phyloP scores from a whole-genome alignment of 2,797 vertebrate species.

The Alauda arvensis region DNA sequence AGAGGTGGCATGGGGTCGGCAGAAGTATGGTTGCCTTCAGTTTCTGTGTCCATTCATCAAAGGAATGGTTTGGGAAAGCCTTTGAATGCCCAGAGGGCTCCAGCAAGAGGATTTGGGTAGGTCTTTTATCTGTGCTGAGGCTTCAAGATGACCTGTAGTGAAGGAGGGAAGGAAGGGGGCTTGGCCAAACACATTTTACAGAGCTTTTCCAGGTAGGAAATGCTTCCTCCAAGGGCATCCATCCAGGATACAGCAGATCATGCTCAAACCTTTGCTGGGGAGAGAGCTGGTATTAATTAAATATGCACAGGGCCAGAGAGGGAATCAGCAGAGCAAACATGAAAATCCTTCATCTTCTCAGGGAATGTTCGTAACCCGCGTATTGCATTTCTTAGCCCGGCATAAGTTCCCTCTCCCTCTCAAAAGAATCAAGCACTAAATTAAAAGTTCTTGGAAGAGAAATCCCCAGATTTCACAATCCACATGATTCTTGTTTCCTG shows the following conservation, averaged over 20 bases:
- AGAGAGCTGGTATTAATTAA: constrained; percentile 6
- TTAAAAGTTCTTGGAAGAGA: constrained; percentile 21
- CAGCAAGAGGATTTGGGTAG: neutral
- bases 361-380: accelerated
- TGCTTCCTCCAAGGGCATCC: neutral
- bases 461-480: neutral
- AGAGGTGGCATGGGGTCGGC: neutral
- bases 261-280: neutral
- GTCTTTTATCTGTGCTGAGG: neutral
- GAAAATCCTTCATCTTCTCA: constrained; percentile 11
- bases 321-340: constrained; percentile 5
- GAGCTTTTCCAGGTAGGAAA: neutral
- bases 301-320: neutral
- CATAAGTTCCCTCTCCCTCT: neutral
- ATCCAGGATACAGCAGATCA: neutral
- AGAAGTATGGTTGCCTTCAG: neutral
- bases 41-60: neutral
- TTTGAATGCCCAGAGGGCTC: neutral
- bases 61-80: neutral
- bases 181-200: accelerated
- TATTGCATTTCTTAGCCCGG: neutral
- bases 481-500: neutral
- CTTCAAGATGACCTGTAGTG: neutral
- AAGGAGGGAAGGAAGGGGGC: neutral
- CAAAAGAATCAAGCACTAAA: neutral